Evolutionary conservation across 2,113 vertebrate species (phyloP).

Genomic region (Oreochromis aureus): DNA sequence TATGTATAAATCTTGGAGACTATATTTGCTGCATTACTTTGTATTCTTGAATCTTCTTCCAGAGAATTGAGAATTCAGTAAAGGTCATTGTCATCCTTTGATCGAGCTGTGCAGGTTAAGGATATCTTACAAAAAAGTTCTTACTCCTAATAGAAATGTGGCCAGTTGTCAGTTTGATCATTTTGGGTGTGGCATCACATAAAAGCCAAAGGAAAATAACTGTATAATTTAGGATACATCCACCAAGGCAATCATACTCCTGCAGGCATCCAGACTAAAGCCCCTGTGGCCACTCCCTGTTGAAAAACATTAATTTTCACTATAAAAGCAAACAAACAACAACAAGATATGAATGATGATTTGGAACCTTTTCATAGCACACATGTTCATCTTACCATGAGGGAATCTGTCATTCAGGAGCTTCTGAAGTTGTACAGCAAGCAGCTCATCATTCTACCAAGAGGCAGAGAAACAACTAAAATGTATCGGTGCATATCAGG

Average conservation of each 20-base stretch:
- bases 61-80: slow-evolving; percentile 18
- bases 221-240: slow-evolving; percentile 32
- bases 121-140: neutral
- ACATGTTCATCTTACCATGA: neutral
- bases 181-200: neutral
- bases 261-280: slow-evolving; percentile 14
- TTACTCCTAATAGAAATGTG: neutral
- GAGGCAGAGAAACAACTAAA: neutral
- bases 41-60: slow-evolving; percentile 25
- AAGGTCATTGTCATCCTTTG: neutral
- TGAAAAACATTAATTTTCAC: neutral
- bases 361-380: neutral
- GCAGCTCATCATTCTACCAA: slow-evolving; percentile 9
- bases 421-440: slow-evolving; percentile 1
- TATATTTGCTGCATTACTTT: slow-evolving; percentile 12
- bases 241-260: slow-evolving; percentile 1
- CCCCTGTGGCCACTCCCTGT: neutral
- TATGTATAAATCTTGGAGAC: neutral
- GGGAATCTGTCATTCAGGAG: slow-evolving; percentile 35
- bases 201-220: neutral
- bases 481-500: neutral
- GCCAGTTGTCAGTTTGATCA: neutral
- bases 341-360: neutral
- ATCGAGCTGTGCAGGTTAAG: slow-evolving; percentile 27
- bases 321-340: neutral